Conservation (phyloP, 2,797 vertebrate genomes). For the Merluccius polli region DNA sequence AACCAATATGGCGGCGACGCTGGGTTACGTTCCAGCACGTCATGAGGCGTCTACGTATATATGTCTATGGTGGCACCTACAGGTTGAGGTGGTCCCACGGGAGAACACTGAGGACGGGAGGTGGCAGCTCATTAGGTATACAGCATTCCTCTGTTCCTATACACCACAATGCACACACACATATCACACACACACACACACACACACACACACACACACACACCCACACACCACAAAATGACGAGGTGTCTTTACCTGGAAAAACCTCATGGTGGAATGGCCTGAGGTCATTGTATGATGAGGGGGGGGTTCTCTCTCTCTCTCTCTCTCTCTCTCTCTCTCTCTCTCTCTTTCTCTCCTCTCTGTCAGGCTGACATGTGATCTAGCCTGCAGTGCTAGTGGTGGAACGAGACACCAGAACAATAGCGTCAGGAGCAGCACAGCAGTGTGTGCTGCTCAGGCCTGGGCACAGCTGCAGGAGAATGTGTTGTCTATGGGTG, state of each 20-base stretch:
- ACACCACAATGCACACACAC: background rate
- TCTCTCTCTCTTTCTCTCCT: background rate
- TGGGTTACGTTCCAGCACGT: too few relatives aligned
- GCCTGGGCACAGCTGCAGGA: slow-evolving; percentile 5
- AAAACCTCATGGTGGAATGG: background rate
- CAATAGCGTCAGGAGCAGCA: slow-evolving; percentile 36
- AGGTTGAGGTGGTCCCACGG: background rate
- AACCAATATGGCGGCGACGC: too few relatives aligned
- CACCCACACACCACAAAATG: too few relatives aligned
- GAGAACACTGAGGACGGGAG: background rate
- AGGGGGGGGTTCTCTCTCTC: background rate
- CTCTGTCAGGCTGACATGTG: slow-evolving; percentile 30
- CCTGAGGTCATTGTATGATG: background rate
- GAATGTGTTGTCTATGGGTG: too few relatives aligned
- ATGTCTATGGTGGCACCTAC: too few relatives aligned
- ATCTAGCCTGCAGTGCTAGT: slow-evolving; percentile 22
- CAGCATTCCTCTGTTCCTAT: background rate
- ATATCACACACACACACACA: background rate
- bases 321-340: background rate
- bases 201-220: too few relatives aligned
- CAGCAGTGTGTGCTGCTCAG: slow-evolving; percentile 31
- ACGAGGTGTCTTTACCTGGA: background rate
- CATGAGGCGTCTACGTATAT: too few relatives aligned
- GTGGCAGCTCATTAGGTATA: background rate
- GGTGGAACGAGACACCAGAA: slow-evolving; percentile 40